Conservation (phyloP, 2,797 vertebrate genomes). For the Florisuga fusca region DNA sequence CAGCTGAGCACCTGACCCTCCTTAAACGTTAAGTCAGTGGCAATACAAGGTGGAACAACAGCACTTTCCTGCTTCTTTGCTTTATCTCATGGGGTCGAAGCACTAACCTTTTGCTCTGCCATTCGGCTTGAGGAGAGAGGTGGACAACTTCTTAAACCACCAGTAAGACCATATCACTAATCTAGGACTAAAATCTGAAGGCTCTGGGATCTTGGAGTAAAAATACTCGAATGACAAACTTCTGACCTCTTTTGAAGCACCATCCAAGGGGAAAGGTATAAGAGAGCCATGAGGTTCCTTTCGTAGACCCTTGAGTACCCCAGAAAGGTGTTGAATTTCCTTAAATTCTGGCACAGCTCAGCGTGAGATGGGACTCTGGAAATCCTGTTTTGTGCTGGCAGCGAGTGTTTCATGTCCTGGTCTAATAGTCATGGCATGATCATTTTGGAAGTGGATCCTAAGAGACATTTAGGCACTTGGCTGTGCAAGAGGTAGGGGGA, state of each 20-base stretch:
- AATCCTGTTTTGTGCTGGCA: not conserved
- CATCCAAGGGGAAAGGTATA: not conserved
- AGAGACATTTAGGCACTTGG: not conserved
- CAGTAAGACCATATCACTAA: not conserved
- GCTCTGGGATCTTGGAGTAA: constrained; percentile 10
- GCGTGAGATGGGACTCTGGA: not conserved
- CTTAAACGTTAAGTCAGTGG: not conserved
- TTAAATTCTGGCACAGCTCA: not conserved
- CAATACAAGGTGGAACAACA: constrained; percentile 28
- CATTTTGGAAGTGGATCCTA: not conserved
- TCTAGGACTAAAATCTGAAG: constrained; percentile 16
- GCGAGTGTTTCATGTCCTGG: not conserved
- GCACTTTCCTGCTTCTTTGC: constrained; percentile 41
- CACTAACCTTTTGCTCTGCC: constrained; percentile 28
- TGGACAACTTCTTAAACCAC: not conserved
- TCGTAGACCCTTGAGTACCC: not conserved
- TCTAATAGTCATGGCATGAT: not conserved
- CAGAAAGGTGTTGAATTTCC: not conserved
- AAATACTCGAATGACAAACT: not conserved
- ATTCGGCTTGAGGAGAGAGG: constrained; percentile 27
- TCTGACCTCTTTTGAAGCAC: not conserved
- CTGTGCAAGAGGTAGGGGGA: not conserved
- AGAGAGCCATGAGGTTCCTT: not conserved
- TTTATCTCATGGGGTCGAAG: constrained; percentile 19
- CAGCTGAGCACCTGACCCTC: not conserved